Conservation (phyloP, 2,888 invertebrate genomes). For the Tiliacea aurago region DNA sequence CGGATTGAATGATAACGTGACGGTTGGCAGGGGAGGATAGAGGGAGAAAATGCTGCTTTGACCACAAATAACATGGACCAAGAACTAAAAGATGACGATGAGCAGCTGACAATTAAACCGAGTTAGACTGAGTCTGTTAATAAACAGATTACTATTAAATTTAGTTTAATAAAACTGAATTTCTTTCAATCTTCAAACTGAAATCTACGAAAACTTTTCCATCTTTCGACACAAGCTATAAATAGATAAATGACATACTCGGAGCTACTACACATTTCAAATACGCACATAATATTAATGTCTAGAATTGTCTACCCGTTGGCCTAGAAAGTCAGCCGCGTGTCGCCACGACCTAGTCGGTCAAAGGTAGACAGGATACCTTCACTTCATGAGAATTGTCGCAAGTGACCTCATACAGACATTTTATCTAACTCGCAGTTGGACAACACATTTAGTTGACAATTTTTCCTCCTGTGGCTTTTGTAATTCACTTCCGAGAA, state of each 20-base stretch:
- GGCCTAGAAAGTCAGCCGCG: conserved; percentile 83
- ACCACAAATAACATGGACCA: no score
- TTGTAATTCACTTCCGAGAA: conserved; percentile 47
- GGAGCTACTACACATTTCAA: conserved; percentile 23
- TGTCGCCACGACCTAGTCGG: conserved; percentile 77
- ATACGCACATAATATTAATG: conserved; percentile 48
- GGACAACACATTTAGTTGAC: conserved; percentile 18
- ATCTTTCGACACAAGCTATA: not conserved
- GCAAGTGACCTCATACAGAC: conserved; percentile 70
- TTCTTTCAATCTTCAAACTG: not conserved
- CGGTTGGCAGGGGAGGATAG: not conserved
- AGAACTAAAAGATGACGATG: not conserved
- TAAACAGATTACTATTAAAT: no score
- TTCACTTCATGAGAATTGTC: conserved; percentile 81
- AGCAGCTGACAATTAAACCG: not conserved
- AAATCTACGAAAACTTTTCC: not conserved
- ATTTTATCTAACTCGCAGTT: conserved; percentile 56
- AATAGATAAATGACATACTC: conserved; percentile 11
- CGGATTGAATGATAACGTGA: no score
- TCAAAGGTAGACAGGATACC: conserved; percentile 84
- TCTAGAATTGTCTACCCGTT: conserved; percentile 66
- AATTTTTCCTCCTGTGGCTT: conserved; percentile 37
- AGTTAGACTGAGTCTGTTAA: no score
- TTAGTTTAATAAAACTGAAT: no score
- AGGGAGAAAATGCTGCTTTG: not conserved